A percentile compares a stretch with the other conserved stretches of the same genome.
phyloP scores from a whole-genome alignment of 2,888 invertebrate genomes.

The Hyles lineata region DNA sequence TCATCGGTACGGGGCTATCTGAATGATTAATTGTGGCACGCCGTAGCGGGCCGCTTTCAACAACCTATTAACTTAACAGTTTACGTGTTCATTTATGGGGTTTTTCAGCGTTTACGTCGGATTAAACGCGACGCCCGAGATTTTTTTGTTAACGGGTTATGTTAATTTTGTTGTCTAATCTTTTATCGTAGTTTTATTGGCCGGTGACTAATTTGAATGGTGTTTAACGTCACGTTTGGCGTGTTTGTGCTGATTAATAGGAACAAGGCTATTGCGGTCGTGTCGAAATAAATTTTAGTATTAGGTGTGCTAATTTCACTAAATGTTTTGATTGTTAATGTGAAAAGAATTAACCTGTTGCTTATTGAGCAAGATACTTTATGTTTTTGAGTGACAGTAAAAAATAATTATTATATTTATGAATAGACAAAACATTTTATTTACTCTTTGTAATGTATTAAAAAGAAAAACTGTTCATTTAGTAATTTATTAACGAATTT shows the following conservation, averaged over 20 bases:
- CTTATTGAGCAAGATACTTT: too few species aligned
- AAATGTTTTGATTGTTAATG: too few species aligned
- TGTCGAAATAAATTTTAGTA: too few species aligned
- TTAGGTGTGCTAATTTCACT: too few species aligned
- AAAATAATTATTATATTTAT: too few species aligned
- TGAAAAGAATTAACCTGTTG: too few species aligned
- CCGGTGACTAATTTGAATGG: neutral
- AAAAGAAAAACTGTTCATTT: too few species aligned
- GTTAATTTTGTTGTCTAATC: slow-evolving; percentile 22
- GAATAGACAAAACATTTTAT: too few species aligned
- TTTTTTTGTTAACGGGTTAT: slow-evolving; percentile 24
- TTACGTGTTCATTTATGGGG: slow-evolving; percentile 18
- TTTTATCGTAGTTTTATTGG: slow-evolving; percentile 21
- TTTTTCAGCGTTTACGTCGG: slow-evolving; percentile 25
- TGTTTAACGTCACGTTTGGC: neutral
- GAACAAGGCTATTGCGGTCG: neutral
- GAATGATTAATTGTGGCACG: slow-evolving; percentile 76
- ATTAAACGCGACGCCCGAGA: slow-evolving; percentile 12
- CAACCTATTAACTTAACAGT: slow-evolving; percentile 38
- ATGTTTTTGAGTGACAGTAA: too few species aligned
- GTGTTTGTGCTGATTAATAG: neutral
- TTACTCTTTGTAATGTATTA: too few species aligned
- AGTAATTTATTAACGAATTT: too few species aligned
- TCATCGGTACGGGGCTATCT: slow-evolving; percentile 78
- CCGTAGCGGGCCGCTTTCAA: slow-evolving; percentile 66